Evolutionary conservation across 2,888 invertebrate species (phyloP).

Genomic region (Zaprionus bogoriensis): DNA sequence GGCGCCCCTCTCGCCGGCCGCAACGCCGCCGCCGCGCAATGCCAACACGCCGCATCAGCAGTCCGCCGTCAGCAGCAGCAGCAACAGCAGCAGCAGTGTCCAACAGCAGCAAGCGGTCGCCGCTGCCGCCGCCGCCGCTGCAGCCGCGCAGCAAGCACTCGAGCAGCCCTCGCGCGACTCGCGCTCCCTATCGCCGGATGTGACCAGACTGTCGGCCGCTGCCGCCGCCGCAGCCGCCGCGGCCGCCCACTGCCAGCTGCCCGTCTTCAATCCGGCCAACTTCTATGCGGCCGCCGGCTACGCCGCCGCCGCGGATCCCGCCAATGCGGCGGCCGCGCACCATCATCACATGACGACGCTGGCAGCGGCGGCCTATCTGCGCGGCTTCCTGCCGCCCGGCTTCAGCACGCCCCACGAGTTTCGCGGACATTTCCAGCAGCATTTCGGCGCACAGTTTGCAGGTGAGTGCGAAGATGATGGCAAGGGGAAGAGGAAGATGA

Average conservation of each 20-base stretch:
- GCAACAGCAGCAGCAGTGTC: constrained; percentile 21
- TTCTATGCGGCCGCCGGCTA: constrained; percentile 83
- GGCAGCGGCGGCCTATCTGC: constrained; percentile 81
- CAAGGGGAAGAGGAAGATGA: too few species aligned
- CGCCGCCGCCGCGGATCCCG: constrained; percentile 81
- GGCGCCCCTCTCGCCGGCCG: constrained; percentile 66
- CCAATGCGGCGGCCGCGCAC: constrained; percentile 80
- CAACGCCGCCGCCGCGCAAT: constrained; percentile 62
- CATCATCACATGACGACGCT: constrained; percentile 83
- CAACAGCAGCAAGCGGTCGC: constrained; percentile 4
- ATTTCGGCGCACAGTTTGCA: constrained; percentile 82
- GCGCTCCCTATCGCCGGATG: constrained; percentile 81
- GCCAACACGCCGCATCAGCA: constrained; percentile 60
- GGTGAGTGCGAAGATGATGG: constrained; percentile 37
- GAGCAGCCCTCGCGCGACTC: constrained; percentile 61
- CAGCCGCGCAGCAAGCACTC: constrained; percentile 9
- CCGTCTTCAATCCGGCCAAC: constrained; percentile 82
- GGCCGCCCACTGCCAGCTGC: constrained; percentile 82
- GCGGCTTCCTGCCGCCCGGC: constrained; percentile 82
- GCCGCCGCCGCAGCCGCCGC: constrained; percentile 82
- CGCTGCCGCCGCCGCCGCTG: not conserved
- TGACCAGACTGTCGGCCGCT: constrained; percentile 78
- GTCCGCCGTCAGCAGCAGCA: constrained; percentile 40
- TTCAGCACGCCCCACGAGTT: constrained; percentile 83
- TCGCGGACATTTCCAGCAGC: constrained; percentile 82